Percentiles rank a stretch among this genome's conserved stretches.
These are phyloP conservation scores for Lissonota sp. DNA, from an alignment of 2,888 invertebrate species.

Conservation along the genomic window DNA sequence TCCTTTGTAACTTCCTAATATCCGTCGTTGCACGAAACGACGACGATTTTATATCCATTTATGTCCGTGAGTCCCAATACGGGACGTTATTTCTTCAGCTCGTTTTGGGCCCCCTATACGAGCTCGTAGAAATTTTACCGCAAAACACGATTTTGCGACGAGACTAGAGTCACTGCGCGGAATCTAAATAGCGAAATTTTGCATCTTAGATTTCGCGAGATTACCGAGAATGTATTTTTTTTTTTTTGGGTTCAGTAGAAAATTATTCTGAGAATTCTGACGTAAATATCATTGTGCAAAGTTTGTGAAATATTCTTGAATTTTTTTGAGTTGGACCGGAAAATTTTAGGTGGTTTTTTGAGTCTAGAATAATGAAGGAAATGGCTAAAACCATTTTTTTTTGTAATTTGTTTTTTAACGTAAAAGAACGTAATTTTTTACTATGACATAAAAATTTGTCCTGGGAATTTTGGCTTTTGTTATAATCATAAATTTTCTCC, in stretches of 20 bases:
- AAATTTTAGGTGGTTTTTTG: no score
- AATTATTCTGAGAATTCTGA: no score
- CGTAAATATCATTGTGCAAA: no score
- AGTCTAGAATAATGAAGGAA: no score
- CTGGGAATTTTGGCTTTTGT: no score
- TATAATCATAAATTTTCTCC: no score
- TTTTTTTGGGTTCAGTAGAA: not conserved
- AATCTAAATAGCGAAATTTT: constrained; percentile 53
- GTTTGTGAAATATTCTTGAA: no score
- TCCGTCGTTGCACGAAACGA: constrained; percentile 59
- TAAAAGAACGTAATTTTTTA: no score
- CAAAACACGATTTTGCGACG: constrained; percentile 3
- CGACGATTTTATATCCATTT: constrained; percentile 52
- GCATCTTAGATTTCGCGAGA: constrained; percentile 7
- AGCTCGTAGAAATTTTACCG: constrained; percentile 22
- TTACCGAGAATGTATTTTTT: not conserved
- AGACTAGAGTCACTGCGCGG: constrained; percentile 12
- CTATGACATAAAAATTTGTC: no score
- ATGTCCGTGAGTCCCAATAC: constrained; percentile 12
- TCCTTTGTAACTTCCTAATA: constrained; percentile 60
- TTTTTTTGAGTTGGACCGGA: no score
- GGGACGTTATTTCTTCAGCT: not conserved
- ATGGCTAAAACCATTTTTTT: no score
- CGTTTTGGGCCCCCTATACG: not conserved
- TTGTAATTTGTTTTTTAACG: no score